Evolutionary conservation across 1,140 invertebrate genomes (phyloP).

Genomic region (Caenorhabditis tropicalis): DNA sequence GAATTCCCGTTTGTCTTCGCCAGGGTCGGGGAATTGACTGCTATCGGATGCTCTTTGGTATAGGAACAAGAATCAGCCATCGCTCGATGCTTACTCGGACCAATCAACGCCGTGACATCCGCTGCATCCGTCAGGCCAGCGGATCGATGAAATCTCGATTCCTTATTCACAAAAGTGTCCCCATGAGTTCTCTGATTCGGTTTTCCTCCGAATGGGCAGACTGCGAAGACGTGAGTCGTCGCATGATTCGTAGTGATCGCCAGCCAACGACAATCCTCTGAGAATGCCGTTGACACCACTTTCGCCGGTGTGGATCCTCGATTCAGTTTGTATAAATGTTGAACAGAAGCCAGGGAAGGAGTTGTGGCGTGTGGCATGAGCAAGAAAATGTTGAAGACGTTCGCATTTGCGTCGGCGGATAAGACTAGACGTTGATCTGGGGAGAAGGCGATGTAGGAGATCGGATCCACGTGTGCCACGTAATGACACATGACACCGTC

Average conservation of each 20-base stretch:
- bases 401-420: conserved; percentile 89
- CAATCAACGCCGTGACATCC: background rate
- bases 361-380: conserved; percentile 90
- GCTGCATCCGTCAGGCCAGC: conserved; percentile 79
- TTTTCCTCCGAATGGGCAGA: conserved; percentile 91
- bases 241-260: conserved; percentile 91
- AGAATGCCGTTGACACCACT: conserved; percentile 76
- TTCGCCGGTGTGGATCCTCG: conserved; percentile 79
- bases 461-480: conserved; percentile 85
- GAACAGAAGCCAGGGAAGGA: conserved; percentile 85
- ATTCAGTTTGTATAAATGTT: conserved; percentile 93
- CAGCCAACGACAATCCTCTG: conserved; percentile 91
- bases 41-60: conserved; percentile 47
- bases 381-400: conserved; percentile 93
- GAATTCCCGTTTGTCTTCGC: conserved; percentile 62
- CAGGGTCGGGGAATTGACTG: conserved; percentile 20
- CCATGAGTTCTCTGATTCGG: conserved; percentile 90
- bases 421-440: conserved; percentile 87
- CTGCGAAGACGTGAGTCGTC: conserved; percentile 94
- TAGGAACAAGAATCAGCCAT: conserved; percentile 45
- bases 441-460: conserved; percentile 90
- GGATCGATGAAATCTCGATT: conserved; percentile 92
- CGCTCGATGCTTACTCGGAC: conserved; percentile 5
- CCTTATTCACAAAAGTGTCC: conserved; percentile 88
- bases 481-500: conserved; percentile 83